Conservation (phyloP, 2,888 invertebrate species). For the Prosopocoilus inquinatus region DNA sequence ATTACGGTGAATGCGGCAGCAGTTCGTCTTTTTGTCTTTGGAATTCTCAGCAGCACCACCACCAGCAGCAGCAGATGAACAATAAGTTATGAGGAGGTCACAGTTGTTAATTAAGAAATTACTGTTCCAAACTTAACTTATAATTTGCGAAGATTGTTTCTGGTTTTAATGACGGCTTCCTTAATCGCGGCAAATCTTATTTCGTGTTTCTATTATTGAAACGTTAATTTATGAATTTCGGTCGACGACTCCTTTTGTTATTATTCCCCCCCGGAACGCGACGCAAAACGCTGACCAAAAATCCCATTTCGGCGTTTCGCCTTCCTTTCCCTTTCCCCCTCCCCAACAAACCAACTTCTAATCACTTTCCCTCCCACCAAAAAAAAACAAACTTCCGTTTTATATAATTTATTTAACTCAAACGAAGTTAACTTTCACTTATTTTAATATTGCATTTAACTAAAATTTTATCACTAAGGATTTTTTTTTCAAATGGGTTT, state of each 20-base stretch:
- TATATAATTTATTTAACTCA: neutral
- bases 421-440: conserved; percentile 1
- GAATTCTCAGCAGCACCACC: conserved; percentile 29
- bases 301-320: neutral
- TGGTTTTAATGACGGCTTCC: conserved; percentile 27
- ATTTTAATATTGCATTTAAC: neutral
- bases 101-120: conserved; percentile 51
- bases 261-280: neutral
- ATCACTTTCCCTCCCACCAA: too few species aligned
- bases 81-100: conserved; percentile 47
- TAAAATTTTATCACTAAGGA: neutral
- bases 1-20: conserved; percentile 36
- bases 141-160: conserved; percentile 30
- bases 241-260: neutral
- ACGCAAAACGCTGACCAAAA: conserved; percentile 3
- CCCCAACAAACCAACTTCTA: too few species aligned
- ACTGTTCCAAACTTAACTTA: conserved; percentile 32
- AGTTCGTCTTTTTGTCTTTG: conserved; percentile 31
- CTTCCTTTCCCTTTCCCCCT: neutral
- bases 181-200: conserved; percentile 20
- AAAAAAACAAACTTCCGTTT: too few species aligned
- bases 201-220: conserved; percentile 26
- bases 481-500: too few species aligned
- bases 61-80: conserved; percentile 46
- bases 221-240: neutral